phyloP scores from a whole-genome alignment of 2,888 invertebrate species.

The Acleris emargana region DNA sequence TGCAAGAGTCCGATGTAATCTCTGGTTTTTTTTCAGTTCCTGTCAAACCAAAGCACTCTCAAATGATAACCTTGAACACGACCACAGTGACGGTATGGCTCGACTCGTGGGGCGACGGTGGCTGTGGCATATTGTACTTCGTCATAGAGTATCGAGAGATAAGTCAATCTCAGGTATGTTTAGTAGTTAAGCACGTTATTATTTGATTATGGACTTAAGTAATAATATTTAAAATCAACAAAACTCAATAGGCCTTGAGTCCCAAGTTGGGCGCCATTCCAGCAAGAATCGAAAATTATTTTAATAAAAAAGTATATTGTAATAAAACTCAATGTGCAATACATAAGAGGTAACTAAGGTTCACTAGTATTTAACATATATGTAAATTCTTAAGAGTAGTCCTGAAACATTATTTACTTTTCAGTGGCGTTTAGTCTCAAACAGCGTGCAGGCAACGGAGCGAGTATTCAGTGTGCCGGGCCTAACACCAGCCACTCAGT shows the following conservation, averaged over 20 bases:
- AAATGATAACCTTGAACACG: slow-evolving; percentile 92
- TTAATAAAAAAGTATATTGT: not conserved
- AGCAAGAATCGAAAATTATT: not conserved
- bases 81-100: slow-evolving; percentile 94
- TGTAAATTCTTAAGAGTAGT: not conserved
- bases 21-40: slow-evolving; percentile 81
- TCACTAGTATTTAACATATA: not conserved
- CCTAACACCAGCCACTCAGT: slow-evolving; percentile 89
- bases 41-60: slow-evolving; percentile 90
- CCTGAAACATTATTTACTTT: slow-evolving; percentile 41
- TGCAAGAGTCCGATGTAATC: too few species aligned
- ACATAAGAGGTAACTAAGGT: too few species aligned
- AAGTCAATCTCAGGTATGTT: slow-evolving; percentile 79
- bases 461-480: slow-evolving; percentile 92
- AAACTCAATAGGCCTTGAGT: not conserved
- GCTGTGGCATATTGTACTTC: slow-evolving; percentile 93
- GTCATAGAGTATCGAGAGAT: slow-evolving; percentile 90
- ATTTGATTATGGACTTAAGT: too few species aligned
- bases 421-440: slow-evolving; percentile 91
- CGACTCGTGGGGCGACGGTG: slow-evolving; percentile 95
- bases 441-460: slow-evolving; percentile 91
- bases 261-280: slow-evolving; percentile 30
- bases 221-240: too few species aligned
- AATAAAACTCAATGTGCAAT: not conserved
- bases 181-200: too few species aligned